Evolutionary conservation across 2,888 invertebrate genomes (phyloP).

Genomic region (Trichogramma dendrolimi): DNA sequence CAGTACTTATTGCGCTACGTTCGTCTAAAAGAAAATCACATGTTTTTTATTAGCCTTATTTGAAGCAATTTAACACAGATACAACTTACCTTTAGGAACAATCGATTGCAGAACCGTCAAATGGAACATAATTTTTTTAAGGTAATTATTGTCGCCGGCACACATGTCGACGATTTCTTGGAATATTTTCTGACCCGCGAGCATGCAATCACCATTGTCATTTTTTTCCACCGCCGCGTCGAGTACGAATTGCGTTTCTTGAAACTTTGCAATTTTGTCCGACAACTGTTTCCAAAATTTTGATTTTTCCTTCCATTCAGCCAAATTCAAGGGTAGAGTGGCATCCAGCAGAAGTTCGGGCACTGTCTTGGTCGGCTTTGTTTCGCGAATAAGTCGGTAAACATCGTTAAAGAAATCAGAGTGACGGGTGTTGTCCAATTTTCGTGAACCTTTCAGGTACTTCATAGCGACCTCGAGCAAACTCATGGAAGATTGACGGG

Average conservation of each 20-base stretch:
- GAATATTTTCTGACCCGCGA: constrained; percentile 31
- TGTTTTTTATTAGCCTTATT: neutral
- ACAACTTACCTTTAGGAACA: constrained; percentile 32
- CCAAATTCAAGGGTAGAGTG: constrained; percentile 35
- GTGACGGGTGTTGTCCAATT: constrained; percentile 11
- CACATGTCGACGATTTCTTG: constrained; percentile 33
- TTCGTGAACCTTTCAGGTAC: constrained; percentile 36
- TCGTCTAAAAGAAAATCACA: constrained; percentile 28
- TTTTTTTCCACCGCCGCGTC: constrained; percentile 5
- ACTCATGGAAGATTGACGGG: constrained; percentile 36
- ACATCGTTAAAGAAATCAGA: constrained; percentile 17
- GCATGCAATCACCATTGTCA: neutral
- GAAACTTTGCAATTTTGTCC: constrained; percentile 28
- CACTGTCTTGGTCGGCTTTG: constrained; percentile 31
- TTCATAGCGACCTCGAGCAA: constrained; percentile 44
- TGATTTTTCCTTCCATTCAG: constrained; percentile 37
- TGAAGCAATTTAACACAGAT: neutral
- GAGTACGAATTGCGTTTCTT: neutral
- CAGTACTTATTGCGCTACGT: constrained; percentile 11
- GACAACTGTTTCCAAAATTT: constrained; percentile 40
- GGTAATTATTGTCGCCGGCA: constrained; percentile 33
- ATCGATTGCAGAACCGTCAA: constrained; percentile 39
- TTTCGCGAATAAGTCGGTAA: constrained; percentile 38
- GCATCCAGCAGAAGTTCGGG: constrained; percentile 39
- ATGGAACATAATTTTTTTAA: constrained; percentile 37